Evolutionary conservation across 1,140 invertebrate species (phyloP), one percentile per base, ranked within the genome.

Genomic region (Drosophila biarmipes): DNA sequence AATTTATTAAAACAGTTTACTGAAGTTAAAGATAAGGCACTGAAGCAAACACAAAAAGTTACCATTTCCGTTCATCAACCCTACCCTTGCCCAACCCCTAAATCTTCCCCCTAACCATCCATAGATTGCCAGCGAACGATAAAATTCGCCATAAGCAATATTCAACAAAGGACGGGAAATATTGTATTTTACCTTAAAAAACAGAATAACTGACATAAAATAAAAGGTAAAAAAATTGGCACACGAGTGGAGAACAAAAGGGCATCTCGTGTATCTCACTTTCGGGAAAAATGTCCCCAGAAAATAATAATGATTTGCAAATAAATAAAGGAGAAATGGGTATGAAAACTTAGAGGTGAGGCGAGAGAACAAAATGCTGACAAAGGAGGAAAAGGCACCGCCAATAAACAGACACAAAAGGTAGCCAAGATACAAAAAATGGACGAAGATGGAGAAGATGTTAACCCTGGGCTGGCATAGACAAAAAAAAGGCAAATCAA

Each of bases 251-350:
- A 71, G 45, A 67, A 53, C 15, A 43, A 52, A 45, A 52, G 40
- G 29, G 67, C 74, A 82, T 78, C 61, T 75, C 61, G 72, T 82
- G 66, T 59, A 66, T 63, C 45, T 81, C 53, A 21, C 31, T 57
- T 55, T 64, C 55, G 62, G 66, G 58, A 84, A 66, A 87, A 68
- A 78, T 67, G 49, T 87, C 73, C 62, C 58, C 79, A 56, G 78
- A 66, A 86, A 89, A 89, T 89, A 89, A 89, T 89, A 89, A 89
- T 89, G 84, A 89, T 89, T 89, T 89, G 84, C 79, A 89, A 89
- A 89, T 77, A 89, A 66, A 89, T 59, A 31, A 15, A 31, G 6
- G 79, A 82, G 53, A 29, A 27, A 24, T 24, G 24, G 43, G 10
- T n/a, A 42, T 24, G 7, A 27, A 21, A 56, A 56, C 66, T 54